A percentile compares a stretch with the other conserved stretches of the same genome.
Evolutionary conservation across 2,888 invertebrate species (phyloP).

Genomic region (Nomada ruficornis): DNA sequence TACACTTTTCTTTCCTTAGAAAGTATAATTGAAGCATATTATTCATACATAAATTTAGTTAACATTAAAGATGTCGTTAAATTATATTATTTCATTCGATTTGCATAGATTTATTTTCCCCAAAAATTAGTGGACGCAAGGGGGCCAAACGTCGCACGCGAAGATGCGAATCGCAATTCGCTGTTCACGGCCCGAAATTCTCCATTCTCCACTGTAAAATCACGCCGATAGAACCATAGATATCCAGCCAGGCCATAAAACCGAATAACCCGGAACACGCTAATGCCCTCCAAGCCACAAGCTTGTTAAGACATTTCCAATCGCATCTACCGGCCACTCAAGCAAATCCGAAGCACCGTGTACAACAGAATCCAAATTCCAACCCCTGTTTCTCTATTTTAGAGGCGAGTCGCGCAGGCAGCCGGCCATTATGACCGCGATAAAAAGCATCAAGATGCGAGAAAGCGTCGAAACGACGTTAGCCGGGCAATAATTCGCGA

Average conservation of each 20-base stretch:
- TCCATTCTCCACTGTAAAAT: neutral
- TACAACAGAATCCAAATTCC: neutral
- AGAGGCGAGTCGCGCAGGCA: neutral
- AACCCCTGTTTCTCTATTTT: constrained; percentile 1
- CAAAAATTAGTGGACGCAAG: too few relatives aligned
- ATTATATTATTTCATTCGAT: too few relatives aligned
- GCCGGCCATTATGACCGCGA: constrained; percentile 11
- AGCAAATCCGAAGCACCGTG: neutral
- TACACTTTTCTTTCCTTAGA: neutral
- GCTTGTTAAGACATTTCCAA: constrained; percentile 26
- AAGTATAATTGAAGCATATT: neutral
- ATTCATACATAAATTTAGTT: too few relatives aligned
- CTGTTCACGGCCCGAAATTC: too few relatives aligned
- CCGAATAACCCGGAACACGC: neutral
- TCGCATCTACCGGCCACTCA: neutral
- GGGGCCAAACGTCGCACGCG: too few relatives aligned
- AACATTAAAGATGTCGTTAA: too few relatives aligned
- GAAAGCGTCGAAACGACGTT: constrained; percentile 7
- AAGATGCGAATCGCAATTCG: too few relatives aligned
- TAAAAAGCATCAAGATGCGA: constrained; percentile 14
- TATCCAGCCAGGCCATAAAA: constrained; percentile 11
- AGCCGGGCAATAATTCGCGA: neutral
- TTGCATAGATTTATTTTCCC: too few relatives aligned
- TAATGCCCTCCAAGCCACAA: neutral
- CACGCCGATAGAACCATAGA: neutral